Conservation (phyloP, 2,113 vertebrate species). For the Helogale parvula region DNA sequence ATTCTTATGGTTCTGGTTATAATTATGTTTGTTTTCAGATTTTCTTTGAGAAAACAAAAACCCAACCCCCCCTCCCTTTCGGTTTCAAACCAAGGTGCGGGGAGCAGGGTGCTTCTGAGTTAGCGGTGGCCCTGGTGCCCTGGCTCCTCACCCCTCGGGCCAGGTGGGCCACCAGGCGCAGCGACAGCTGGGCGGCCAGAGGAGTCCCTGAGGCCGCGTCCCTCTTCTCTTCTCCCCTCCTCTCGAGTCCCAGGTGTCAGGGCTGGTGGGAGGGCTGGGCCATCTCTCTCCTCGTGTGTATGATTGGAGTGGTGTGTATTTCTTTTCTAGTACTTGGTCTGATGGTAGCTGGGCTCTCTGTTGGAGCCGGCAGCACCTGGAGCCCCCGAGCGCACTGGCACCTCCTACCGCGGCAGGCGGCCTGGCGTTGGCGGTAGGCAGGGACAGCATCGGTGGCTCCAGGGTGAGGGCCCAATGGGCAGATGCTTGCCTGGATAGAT, state of each 20-base stretch:
- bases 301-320: constrained; percentile 89
- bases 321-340: constrained; percentile 90
- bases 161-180: constrained; percentile 71
- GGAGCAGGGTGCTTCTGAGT: constrained; percentile 77
- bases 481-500: constrained; percentile 74
- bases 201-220: constrained; percentile 7
- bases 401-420: constrained; percentile 55
- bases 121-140: constrained; percentile 77
- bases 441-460: constrained; percentile 57
- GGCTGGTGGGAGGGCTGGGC: constrained; percentile 64
- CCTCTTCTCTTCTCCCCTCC: constrained; percentile 74
- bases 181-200: not conserved
- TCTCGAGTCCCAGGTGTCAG: constrained; percentile 69
- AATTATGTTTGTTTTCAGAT: constrained; percentile 78
- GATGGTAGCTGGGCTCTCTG: constrained; percentile 88
- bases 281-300: constrained; percentile 82
- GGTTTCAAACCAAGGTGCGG: constrained; percentile 80
- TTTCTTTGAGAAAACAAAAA: constrained; percentile 76
- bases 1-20: constrained; percentile 84
- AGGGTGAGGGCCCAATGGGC: constrained; percentile 66
- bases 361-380: constrained; percentile 54
- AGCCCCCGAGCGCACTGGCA: constrained; percentile 45
- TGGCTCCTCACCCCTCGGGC: constrained; percentile 72
- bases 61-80: constrained; percentile 75
- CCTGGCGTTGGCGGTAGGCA: constrained; percentile 63